Conservation (phyloP, 2,797 vertebrate genomes). For the Bryconaethiops microstoma region DNA sequence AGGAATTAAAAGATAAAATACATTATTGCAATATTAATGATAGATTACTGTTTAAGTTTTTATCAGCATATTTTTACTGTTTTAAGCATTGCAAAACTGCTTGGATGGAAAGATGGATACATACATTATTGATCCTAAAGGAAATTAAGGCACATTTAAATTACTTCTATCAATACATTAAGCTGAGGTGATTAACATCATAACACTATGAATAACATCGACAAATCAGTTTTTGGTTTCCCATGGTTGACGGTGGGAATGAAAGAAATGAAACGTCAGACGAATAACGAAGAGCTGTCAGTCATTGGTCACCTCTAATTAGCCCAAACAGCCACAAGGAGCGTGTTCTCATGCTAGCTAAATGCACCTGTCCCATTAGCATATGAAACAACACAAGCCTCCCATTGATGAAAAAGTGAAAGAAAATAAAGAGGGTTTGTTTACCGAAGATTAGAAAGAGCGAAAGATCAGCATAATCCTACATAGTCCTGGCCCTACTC, state of each 20-base stretch:
- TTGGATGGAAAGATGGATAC: no score
- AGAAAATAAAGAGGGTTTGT: constrained; percentile 39
- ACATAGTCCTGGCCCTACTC: constrained; percentile 1
- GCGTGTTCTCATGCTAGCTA: constrained; percentile 49
- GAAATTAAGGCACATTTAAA: no score
- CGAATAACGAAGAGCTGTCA: constrained; percentile 20
- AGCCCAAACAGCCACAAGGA: constrained; percentile 9
- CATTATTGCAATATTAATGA: no score
- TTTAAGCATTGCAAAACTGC: no score
- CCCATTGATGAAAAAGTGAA: constrained; percentile 5
- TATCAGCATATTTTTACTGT: no score
- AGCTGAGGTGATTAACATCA: neutral
- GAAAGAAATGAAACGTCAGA: constrained; percentile 6
- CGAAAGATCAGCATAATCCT: constrained; percentile 45
- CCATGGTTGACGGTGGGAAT: neutral
- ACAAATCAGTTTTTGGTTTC: neutral
- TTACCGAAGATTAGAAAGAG: constrained; percentile 52
- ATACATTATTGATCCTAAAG: no score
- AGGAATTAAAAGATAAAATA: no score
- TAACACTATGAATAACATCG: neutral
- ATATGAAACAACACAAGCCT: constrained; percentile 44
- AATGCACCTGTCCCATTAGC: constrained; percentile 55
- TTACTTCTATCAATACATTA: neutral
- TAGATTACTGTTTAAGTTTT: no score
- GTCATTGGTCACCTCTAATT: constrained; percentile 24